Base-by-base conservation (phyloP, 1,140 invertebrate genomes). In the Thalassaphorura encarpata region DNA sequence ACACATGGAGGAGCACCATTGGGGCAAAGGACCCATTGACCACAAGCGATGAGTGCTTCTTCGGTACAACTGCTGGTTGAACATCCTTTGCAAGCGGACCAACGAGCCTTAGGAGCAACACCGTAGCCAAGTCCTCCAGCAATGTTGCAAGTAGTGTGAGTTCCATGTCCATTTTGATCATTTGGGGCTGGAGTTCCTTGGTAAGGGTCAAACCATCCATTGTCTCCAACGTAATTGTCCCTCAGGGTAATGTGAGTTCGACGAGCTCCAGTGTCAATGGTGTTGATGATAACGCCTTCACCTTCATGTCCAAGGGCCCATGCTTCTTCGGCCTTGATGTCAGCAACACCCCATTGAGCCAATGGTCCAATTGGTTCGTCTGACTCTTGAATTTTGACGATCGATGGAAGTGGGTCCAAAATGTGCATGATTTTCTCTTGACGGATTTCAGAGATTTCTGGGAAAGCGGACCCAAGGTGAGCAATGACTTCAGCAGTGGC, bases 21-120 rank as follows among this genome's bases (percentile, higher is more conserved):
- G 1, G 61, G 61, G 33, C 57, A 63, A 0, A 23, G 6, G 19
- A 60, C 52, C 11, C 39, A 63, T 55, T 60, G 40, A 21, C 26
- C 42, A 51, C 54, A 61, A 4, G 29, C 41, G 6, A 56, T 19
- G 21, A 60, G 47, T 16, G 15, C 48, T 8, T 23, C 2, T 27
- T 36, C 48, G 6, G 27, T 18, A 36, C 58, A 54, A n/a, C 28
- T 4, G 43, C 4, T 18, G 3, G 33, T 42, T 6, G 40, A 18
- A 39, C 46, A 52, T n/a, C 48, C 55, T 21, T 16, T 43, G 29
- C 55, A 57, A 5, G 33, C 47, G 15, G 45, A 40, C 48, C 48
- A 56, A 6, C n/a, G 36, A 16, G 57, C 31, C 19, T 39, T 36
- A 8, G 52, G 51, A 6, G 57, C 57, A 23, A 59, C 52, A 11